Conservation (phyloP, 1,140 invertebrate genomes). For the Lepidurus apus region DNA sequence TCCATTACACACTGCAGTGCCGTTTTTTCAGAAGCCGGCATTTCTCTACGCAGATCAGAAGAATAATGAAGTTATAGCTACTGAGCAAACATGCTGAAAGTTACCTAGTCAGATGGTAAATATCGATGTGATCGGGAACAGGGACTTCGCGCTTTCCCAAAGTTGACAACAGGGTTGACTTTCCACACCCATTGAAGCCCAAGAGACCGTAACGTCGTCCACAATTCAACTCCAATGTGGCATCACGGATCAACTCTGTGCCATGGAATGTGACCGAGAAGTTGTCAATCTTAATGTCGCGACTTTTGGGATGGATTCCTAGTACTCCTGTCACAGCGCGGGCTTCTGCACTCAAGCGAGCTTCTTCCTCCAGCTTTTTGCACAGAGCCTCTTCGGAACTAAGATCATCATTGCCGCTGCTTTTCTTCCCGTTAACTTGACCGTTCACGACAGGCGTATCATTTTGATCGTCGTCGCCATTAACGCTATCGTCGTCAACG, state of each 20-base stretch:
- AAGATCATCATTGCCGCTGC: constrained; percentile 38
- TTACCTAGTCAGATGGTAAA: constrained; percentile 78
- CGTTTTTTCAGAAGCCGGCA: constrained; percentile 86
- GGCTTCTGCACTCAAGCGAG: constrained; percentile 84
- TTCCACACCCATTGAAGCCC: constrained; percentile 92
- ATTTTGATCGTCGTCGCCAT: constrained; percentile 40
- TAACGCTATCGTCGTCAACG: constrained; percentile 48
- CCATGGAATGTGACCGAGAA: constrained; percentile 98
- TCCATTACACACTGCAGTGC: constrained; percentile 97
- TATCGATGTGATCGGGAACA: constrained; percentile 95
- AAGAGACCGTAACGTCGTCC: constrained; percentile 93
- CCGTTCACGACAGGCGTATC: constrained; percentile 26
- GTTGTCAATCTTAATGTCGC: constrained; percentile 95
- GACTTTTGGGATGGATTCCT: constrained; percentile 86
- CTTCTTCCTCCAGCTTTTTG: constrained; percentile 79
- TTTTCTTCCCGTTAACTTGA: constrained; percentile 41
- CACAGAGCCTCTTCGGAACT: constrained; percentile 67
- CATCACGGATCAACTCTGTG: constrained; percentile 89
- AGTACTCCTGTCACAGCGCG: constrained; percentile 90
- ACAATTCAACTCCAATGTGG: constrained; percentile 93
- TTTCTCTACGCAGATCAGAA: constrained; percentile 60
- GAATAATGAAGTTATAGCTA: background rate
- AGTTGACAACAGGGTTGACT: constrained; percentile 86
- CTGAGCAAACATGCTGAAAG: background rate
- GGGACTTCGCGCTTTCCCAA: constrained; percentile 91